phyloP scores from a whole-genome alignment of 1,140 invertebrate genomes.

The Pseudomyrmex pallidus region DNA sequence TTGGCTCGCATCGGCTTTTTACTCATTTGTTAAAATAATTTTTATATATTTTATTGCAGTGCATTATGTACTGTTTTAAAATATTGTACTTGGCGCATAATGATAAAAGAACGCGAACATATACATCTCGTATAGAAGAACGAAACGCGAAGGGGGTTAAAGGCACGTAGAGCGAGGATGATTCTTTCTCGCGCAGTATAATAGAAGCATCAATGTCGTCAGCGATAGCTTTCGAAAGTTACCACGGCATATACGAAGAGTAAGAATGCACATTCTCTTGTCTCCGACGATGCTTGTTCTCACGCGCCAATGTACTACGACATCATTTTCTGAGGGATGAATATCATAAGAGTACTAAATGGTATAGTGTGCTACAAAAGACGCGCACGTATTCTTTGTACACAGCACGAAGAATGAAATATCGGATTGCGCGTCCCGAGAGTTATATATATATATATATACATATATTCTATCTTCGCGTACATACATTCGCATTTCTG shows the following conservation, averaged over 20 bases:
- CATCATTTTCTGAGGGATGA: slow-evolving; percentile 11
- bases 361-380: neutral
- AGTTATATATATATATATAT: no score
- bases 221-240: slow-evolving; percentile 21
- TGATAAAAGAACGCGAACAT: neutral
- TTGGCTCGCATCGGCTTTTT: no score
- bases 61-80: neutral
- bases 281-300: slow-evolving; percentile 5
- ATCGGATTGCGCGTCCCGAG: neutral
- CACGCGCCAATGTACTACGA: neutral
- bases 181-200: neutral
- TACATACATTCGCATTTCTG: slow-evolving; percentile 14
- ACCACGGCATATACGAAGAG: neutral
- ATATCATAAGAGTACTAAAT: slow-evolving; percentile 4
- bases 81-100: neutral
- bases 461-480: neutral
- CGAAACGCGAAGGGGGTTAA: neutral
- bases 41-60: neutral
- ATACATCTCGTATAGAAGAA: neutral
- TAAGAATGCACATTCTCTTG: neutral
- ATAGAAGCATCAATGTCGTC: slow-evolving; percentile 33
- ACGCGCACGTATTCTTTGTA: neutral
- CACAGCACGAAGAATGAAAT: neutral
- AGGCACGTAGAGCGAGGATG: neutral
- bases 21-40: neutral